Evolutionary conservation across 2,113 vertebrate species (phyloP), one percentile per base, ranked within the genome.

Genomic region (Gila orcuttii): DNA sequence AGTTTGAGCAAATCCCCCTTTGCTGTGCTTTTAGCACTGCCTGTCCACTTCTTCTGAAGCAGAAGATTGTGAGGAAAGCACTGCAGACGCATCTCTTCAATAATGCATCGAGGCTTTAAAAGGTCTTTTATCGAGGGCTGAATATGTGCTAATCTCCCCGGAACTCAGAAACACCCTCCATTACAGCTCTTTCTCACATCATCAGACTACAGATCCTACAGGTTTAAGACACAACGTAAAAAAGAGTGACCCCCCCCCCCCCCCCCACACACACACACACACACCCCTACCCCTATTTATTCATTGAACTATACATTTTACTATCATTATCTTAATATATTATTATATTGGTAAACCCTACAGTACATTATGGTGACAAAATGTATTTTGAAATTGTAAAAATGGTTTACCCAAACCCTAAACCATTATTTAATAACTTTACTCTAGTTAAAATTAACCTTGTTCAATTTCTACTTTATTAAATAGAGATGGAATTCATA

Each of bases 21-120:
- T 21, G 31, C 68, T 42, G 36, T 42, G 21, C 69, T 73, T 23
- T 73, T 23, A 73, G 69, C 4, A n/a, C 69, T 42, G 36, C 4
- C 19, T n/a, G 4, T 57, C 12, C 60, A 76, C 28, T 71, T 45
- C 4, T 75, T 21, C 64, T 73, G 4, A 3, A 64, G 66, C 19
- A 33, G 11, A 57, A 28, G 11, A 42, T 36, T 60, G 45, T 47
- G 71, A 57, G 42, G 47, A 73, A 79, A 60, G 75, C 69, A 47
- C 36, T 62, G 17, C 55, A 84, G 73, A 77, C 15, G 59, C 31
- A 15, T 77, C 55, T 55, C 42, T 69, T 87, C 23, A 84, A 84
- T 87, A 84, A 87, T 82, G 31, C n/a, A 87, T 62, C 2, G 21
- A 17, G 50, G 36, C 6, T 50, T 60, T 47, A 59, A 42, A 55